Conservation (phyloP, 2,113 vertebrate genomes). For the Lucifuga dentata region DNA sequence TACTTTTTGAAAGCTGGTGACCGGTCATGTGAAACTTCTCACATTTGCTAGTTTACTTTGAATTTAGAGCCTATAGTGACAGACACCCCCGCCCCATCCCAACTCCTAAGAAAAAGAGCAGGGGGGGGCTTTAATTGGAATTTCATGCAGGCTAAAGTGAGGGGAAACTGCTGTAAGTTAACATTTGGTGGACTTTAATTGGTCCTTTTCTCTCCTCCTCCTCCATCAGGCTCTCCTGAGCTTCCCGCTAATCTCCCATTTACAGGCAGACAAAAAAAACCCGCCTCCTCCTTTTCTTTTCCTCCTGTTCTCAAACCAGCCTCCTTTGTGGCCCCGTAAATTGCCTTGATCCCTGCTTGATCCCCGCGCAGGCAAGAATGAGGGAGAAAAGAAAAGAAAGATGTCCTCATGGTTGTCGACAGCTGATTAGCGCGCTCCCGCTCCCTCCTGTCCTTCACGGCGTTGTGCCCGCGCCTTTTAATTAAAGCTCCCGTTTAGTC, state of each 20-base stretch:
- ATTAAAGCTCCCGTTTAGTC: slow-evolving; percentile 92
- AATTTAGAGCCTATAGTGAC: too few species aligned
- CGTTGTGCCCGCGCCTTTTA: slow-evolving; percentile 89
- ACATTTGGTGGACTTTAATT: slow-evolving; percentile 99
- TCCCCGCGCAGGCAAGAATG: slow-evolving; percentile 87
- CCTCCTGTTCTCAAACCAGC: slow-evolving; percentile 95
- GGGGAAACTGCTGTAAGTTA: slow-evolving; percentile 98
- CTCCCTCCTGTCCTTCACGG: slow-evolving; percentile 88
- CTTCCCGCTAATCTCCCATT: slow-evolving; percentile 99
- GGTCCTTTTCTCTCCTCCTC: slow-evolving; percentile 89
- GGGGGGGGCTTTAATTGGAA: slow-evolving; percentile 98
- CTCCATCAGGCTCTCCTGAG: slow-evolving; percentile 85
- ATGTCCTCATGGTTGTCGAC: slow-evolving; percentile 96
- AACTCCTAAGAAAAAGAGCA: slow-evolving; percentile 67
- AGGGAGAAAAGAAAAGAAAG: slow-evolving; percentile 68
- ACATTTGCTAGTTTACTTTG: too few species aligned
- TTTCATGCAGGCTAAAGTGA: slow-evolving; percentile 96
- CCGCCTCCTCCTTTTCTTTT: slow-evolving; percentile 96
- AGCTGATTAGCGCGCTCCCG: slow-evolving; percentile 97
- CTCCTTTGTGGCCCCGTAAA: slow-evolving; percentile 97
- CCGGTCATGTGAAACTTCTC: too few species aligned
- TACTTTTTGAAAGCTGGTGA: too few species aligned
- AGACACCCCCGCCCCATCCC: too few species aligned
- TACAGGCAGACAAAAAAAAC: slow-evolving; percentile 99
- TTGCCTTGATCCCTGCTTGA: slow-evolving; percentile 95